A percentile compares a stretch with the other conserved stretches of the same genome.
These are phyloP conservation scores for Gambelia wislizenii DNA, from an alignment of 2,797 vertebrate species.

Conservation along the genomic window DNA sequence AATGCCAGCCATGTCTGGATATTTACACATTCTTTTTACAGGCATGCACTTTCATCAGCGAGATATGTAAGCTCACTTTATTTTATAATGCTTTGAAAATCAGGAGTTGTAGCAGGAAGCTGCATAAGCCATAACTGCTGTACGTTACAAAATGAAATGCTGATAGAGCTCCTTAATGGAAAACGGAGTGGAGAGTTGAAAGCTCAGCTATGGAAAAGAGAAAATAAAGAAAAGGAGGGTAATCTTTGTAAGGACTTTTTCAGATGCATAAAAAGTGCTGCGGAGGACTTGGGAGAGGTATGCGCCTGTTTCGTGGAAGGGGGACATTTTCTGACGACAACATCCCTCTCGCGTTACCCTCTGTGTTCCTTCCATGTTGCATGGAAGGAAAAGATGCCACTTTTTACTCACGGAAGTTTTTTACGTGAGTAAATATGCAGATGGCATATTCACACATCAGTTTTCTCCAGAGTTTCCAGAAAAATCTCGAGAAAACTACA, in stretches of 20 bases:
- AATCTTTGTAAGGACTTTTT: not conserved
- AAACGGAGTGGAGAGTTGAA: not conserved
- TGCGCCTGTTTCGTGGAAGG: too few species aligned
- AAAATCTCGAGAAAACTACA: too few species aligned
- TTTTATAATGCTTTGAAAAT: not conserved
- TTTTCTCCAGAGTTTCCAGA: too few species aligned
- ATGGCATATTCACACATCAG: too few species aligned
- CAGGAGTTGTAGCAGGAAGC: not conserved
- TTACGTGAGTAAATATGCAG: too few species aligned
- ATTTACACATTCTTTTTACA: not conserved
- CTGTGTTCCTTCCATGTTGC: too few species aligned
- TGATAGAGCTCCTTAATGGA: not conserved
- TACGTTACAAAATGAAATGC: slow-evolving; percentile 2
- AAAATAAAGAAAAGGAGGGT: not conserved
- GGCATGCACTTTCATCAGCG: not conserved
- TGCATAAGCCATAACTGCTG: not conserved
- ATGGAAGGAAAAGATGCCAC: too few species aligned
- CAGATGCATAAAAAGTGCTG: too few species aligned
- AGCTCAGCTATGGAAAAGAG: not conserved
- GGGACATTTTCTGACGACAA: too few species aligned
- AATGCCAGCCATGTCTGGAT: not conserved
- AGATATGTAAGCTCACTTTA: not conserved
- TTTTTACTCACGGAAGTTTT: too few species aligned
- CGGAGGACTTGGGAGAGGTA: too few species aligned
- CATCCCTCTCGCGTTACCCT: too few species aligned